phyloP scores from a whole-genome alignment of 2,113 vertebrate species.

The Cromileptes altivelis region DNA sequence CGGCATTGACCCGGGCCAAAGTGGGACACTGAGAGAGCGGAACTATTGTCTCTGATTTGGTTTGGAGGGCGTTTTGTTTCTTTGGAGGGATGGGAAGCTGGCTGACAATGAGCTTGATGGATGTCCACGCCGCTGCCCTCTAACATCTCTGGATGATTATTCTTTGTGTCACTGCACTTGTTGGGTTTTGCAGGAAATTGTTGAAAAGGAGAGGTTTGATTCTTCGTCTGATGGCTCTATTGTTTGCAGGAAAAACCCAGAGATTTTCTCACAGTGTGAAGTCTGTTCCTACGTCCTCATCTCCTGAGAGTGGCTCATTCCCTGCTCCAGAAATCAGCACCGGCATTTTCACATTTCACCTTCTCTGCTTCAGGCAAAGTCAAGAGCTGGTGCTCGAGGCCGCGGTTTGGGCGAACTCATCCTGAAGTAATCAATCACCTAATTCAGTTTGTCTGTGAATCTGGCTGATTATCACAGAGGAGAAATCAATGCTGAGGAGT shows the following conservation, averaged over 20 bases:
- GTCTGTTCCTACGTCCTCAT: not conserved
- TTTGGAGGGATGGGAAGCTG: constrained; percentile 61
- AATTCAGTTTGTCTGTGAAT: constrained; percentile 68
- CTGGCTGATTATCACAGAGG: constrained; percentile 76
- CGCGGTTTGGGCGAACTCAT: constrained; percentile 39
- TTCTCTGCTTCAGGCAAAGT: constrained; percentile 50
- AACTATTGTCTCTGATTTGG: constrained; percentile 70
- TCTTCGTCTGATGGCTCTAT: constrained; percentile 34
- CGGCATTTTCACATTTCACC: constrained; percentile 20
- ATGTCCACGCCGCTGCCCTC: constrained; percentile 67
- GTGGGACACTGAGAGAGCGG: constrained; percentile 48
- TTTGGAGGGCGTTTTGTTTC: constrained; percentile 70
- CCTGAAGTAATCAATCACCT: constrained; percentile 75
- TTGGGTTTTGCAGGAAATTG: constrained; percentile 35
- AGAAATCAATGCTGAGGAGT: constrained; percentile 72
- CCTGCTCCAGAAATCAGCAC: not conserved
- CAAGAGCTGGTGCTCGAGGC: constrained; percentile 53
- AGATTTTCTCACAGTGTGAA: constrained; percentile 35
- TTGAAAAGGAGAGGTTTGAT: constrained; percentile 51
- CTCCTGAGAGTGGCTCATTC: not conserved
- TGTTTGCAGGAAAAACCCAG: constrained; percentile 13
- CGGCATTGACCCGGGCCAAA: constrained; percentile 42
- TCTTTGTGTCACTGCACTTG: constrained; percentile 39
- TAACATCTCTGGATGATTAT: constrained; percentile 63
- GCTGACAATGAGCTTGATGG: constrained; percentile 77